Evolutionary conservation across 1,140 invertebrate species (phyloP).

Genomic region (Habropoda laboriosa): DNA sequence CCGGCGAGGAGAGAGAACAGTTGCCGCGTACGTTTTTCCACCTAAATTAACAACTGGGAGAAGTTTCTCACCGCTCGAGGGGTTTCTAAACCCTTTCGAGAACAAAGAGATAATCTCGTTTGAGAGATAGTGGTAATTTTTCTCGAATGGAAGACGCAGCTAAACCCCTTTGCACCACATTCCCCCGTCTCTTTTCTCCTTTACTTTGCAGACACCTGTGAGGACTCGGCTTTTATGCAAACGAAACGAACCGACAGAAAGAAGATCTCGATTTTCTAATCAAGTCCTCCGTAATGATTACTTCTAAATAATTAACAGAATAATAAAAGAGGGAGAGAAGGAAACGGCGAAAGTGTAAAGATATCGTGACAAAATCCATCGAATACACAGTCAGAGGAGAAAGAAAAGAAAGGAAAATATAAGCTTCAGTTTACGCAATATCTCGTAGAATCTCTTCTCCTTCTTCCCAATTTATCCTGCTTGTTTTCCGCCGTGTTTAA

Average conservation of each 20-base stretch:
- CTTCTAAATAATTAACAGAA: too few relatives aligned
- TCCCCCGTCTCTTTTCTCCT: background rate
- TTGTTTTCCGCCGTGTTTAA: background rate
- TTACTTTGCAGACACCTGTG: constrained; percentile 18
- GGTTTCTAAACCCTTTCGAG: background rate
- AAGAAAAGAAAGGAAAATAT: background rate
- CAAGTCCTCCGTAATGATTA: background rate
- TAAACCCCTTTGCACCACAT: too few relatives aligned
- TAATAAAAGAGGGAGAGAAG: too few relatives aligned
- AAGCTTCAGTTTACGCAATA: constrained; percentile 16
- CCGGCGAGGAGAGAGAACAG: too few relatives aligned
- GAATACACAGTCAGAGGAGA: background rate
- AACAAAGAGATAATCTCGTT: background rate
- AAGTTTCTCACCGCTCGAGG: background rate
- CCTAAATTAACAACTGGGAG: background rate
- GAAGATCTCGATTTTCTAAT: background rate
- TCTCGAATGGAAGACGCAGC: background rate
- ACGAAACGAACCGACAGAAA: background rate
- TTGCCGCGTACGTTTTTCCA: too few relatives aligned
- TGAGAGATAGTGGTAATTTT: background rate
- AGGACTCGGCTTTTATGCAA: constrained; percentile 10
- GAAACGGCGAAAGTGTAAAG: background rate
- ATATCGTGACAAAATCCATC: background rate
- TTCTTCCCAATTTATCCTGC: too few relatives aligned
- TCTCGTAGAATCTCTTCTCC: background rate